Conservation (phyloP, 2,113 vertebrate genomes). For the Cygnus buccinator region DNA sequence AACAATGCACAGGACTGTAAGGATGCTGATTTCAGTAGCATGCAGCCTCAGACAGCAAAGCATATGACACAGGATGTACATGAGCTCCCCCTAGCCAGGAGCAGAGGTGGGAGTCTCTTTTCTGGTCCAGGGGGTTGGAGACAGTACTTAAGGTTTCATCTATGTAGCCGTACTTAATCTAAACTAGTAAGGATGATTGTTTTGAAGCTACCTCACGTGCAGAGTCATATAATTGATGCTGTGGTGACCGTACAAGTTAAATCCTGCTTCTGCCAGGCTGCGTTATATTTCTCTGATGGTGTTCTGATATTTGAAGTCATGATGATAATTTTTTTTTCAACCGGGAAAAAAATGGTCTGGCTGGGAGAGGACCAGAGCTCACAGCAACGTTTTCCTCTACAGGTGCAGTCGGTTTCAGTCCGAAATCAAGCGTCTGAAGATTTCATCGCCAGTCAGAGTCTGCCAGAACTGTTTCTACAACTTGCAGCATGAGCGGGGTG, state of each 20-base stretch:
- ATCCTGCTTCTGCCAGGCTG: not conserved
- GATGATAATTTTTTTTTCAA: not conserved
- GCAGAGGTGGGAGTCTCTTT: not conserved
- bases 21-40: not conserved
- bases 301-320: not conserved
- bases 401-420: conserved; percentile 99
- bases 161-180: not conserved
- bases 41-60: not conserved
- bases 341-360: not conserved
- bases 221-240: not conserved
- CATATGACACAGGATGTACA: accelerated
- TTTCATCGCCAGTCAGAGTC: conserved; percentile 94
- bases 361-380: not conserved
- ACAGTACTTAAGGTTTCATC: not conserved
- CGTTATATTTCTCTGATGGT: not conserved
- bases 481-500: conserved; percentile 90
- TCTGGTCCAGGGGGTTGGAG: not conserved
- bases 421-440: conserved; percentile 97
- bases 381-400: not conserved
- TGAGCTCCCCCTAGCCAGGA: not conserved
- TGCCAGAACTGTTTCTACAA: conserved; percentile 99
- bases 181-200: not conserved
- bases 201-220: not conserved
- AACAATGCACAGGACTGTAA: not conserved
- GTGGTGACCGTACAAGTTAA: not conserved